A percentile compares a stretch with the other conserved stretches of the same genome.
phyloP scores from a whole-genome alignment of 2,888 invertebrate species.

The Syritta pipiens region DNA sequence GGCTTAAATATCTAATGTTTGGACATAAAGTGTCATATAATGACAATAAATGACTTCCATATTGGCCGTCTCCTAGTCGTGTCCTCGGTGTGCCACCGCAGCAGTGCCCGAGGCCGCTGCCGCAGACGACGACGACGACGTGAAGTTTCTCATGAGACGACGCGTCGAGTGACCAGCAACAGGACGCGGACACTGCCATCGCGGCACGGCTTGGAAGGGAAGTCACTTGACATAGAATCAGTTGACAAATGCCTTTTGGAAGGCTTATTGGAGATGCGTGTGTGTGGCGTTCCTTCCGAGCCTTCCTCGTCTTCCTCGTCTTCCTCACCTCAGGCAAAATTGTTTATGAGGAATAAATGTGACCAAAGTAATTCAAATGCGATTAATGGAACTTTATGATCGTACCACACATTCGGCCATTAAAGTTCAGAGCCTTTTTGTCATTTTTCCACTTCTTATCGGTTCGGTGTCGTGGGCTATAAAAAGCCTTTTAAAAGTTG shows the following conservation, averaged over 20 bases:
- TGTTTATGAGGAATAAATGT: conserved; percentile 68
- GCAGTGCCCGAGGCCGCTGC: not conserved
- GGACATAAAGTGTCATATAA: conserved; percentile 71
- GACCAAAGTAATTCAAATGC: conserved; percentile 77
- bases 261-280: conserved; percentile 64
- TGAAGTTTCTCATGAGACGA: conserved; percentile 36
- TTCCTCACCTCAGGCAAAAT: conserved; percentile 34
- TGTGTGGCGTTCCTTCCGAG: conserved; percentile 13
- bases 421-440: conserved; percentile 63
- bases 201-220: conserved; percentile 51
- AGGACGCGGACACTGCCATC: conserved; percentile 52
- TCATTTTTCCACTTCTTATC: conserved; percentile 68
- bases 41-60: conserved; percentile 71
- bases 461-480: conserved; percentile 58
- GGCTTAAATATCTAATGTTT: conserved; percentile 70
- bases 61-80: conserved; percentile 58
- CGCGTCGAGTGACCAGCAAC: conserved; percentile 39
- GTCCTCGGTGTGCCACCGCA: conserved; percentile 29
- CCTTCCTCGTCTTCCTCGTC: not conserved
- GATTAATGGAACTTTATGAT: conserved; percentile 76
- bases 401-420: conserved; percentile 62
- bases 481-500: conserved; percentile 69
- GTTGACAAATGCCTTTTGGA: conserved; percentile 67
- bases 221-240: conserved; percentile 66
- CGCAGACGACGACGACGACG: not conserved